Conservation (phyloP, 1,140 invertebrate genomes). For the Monochamus saltuarius region DNA sequence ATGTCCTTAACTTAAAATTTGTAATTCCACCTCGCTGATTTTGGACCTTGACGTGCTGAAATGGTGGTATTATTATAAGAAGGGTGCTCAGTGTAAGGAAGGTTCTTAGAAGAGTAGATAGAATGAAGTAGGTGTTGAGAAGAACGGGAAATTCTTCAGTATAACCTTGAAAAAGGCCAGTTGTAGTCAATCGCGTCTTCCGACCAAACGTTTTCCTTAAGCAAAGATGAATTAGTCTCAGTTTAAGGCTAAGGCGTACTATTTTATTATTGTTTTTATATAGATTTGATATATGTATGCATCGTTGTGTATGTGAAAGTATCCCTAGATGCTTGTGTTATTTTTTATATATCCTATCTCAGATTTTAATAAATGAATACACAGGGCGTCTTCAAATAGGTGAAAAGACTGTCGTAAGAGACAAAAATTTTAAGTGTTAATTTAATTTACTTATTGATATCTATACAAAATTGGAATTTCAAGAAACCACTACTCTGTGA, state of each 20-base stretch:
- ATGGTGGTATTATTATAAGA: neutral
- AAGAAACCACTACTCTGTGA: too few species aligned
- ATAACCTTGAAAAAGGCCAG: slow-evolving; percentile 33
- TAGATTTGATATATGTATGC: neutral
- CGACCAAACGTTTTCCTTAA: slow-evolving; percentile 39
- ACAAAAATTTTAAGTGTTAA: too few species aligned
- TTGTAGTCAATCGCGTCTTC: slow-evolving; percentile 31
- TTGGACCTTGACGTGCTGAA: too few species aligned
- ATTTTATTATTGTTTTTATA: slow-evolving; percentile 28
- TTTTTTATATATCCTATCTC: neutral
- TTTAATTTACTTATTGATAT: too few species aligned
- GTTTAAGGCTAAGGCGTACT: slow-evolving; percentile 33
- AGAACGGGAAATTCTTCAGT: slow-evolving; percentile 28
- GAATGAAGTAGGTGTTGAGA: slow-evolving; percentile 4
- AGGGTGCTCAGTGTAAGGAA: slow-evolving; percentile 5
- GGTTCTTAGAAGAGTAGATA: slow-evolving; percentile 7
- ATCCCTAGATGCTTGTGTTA: too few species aligned
- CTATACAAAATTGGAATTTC: too few species aligned
- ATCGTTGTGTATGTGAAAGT: too few species aligned
- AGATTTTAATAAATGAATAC: neutral
- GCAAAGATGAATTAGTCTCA: slow-evolving; percentile 34
- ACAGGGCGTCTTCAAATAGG: too few species aligned
- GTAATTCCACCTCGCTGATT: too few species aligned
- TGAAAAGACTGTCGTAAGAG: too few species aligned
- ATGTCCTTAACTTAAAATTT: too few species aligned